Conservation (phyloP, 2,888 invertebrate species). For the Eupithecia centaureata region DNA sequence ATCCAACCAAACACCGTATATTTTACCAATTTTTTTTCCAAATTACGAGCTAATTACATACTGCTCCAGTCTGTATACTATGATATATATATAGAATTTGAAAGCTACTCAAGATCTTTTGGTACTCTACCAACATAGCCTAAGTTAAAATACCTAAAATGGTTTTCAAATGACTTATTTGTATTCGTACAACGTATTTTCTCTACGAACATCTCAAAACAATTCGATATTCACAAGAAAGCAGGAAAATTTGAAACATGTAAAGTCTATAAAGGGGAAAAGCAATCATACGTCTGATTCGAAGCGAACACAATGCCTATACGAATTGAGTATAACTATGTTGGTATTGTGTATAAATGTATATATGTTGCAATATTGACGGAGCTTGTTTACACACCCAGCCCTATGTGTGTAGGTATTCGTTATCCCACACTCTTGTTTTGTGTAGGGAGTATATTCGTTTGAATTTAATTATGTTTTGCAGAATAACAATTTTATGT, state of each 20-base stretch:
- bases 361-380: conserved; percentile 59
- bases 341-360: conserved; percentile 1
- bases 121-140: not conserved
- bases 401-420: conserved; percentile 51
- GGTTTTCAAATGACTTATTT: not conserved
- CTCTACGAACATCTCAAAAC: conserved; percentile 22
- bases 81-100: not conserved
- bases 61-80: not conserved
- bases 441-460: conserved; percentile 60
- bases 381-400: conserved; percentile 65
- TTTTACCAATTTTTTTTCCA: not conserved
- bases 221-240: conserved; percentile 38
- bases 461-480: conserved; percentile 55
- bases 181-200: conserved; percentile 5
- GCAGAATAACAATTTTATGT: conserved; percentile 44
- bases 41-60: not conserved
- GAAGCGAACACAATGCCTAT: conserved; percentile 65
- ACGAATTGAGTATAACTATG: conserved; percentile 53
- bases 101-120: not conserved
- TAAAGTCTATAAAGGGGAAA: conserved; percentile 60
- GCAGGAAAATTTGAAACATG: conserved; percentile 46
- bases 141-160: not conserved
- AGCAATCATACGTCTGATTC: conserved; percentile 69
- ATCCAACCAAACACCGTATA: conserved; percentile 50
- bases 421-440: conserved; percentile 60